Evolutionary conservation across 1,140 invertebrate genomes (phyloP).

Genomic region (Saccostrea glomerata): DNA sequence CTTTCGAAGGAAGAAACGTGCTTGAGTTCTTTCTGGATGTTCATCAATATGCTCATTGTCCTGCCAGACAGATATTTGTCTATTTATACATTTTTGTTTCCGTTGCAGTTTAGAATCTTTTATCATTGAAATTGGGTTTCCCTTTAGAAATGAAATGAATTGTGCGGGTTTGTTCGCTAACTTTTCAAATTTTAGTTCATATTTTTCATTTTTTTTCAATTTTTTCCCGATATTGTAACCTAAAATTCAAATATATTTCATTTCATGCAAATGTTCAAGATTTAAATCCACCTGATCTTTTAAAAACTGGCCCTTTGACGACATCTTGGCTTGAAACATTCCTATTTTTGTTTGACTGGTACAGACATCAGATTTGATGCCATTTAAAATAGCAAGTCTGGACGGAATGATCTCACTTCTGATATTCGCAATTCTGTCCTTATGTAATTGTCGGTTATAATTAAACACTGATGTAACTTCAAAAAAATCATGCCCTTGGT

Average conservation of each 20-base stretch:
- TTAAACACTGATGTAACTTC: too few species aligned
- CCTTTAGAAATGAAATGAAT: not conserved
- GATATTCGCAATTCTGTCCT: too few species aligned
- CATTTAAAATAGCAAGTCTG: not conserved
- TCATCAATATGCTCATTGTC: too few species aligned
- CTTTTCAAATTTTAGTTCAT: not conserved
- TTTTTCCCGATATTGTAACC: not conserved
- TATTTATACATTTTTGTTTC: too few species aligned
- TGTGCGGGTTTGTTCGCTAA: not conserved
- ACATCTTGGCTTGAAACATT: not conserved
- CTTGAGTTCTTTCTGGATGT: too few species aligned
- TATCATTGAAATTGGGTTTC: too few species aligned
- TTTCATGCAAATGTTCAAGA: not conserved
- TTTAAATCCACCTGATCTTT: not conserved
- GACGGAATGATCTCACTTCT: not conserved
- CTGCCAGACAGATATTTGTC: too few species aligned
- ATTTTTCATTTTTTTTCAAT: not conserved
- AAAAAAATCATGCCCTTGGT: too few species aligned
- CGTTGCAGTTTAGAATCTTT: too few species aligned
- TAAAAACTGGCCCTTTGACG: not conserved
- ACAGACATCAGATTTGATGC: not conserved
- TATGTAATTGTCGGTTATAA: too few species aligned
- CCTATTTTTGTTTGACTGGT: not conserved
- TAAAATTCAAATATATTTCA: not conserved
- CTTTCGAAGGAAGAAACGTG: too few species aligned